These are phyloP conservation scores for Gallinago stenura DNA, from an alignment of 2,797 vertebrate species.

Conservation along the genomic window DNA sequence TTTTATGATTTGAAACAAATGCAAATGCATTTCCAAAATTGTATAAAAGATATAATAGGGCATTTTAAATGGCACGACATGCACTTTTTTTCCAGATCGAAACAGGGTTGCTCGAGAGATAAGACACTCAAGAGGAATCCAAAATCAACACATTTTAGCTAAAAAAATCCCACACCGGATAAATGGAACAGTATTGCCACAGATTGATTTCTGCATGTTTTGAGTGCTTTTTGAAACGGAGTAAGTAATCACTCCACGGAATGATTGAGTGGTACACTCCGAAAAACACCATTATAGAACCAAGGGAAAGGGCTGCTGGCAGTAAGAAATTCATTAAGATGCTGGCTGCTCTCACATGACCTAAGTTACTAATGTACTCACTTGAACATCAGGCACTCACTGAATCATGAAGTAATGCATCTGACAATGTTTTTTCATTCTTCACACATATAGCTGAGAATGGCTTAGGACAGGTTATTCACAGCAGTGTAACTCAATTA, in stretches of 20 bases:
- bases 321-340: slow-evolving; percentile 68
- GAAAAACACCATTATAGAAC: slow-evolving; percentile 39
- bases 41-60: slow-evolving; percentile 54
- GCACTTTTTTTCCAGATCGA: slow-evolving; percentile 28
- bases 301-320: slow-evolving; percentile 40
- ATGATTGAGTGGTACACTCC: background rate
- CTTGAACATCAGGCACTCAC: slow-evolving; percentile 80
- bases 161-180: background rate
- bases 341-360: slow-evolving; percentile 66
- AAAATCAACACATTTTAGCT: background rate
- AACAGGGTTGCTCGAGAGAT: slow-evolving; percentile 4
- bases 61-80: slow-evolving; percentile 53
- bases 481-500: slow-evolving; percentile 85
- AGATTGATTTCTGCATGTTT: background rate
- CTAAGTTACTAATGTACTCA: slow-evolving; percentile 65
- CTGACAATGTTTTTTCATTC: slow-evolving; percentile 81
- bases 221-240: slow-evolving; percentile 26
- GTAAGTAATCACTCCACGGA: background rate
- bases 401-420: slow-evolving; percentile 81
- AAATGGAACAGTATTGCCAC: background rate
- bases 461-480: slow-evolving; percentile 83
- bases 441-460: slow-evolving; percentile 79
- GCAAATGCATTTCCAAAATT: slow-evolving; percentile 73
- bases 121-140: background rate
- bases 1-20: slow-evolving; percentile 77